phyloP scores from a whole-genome alignment of 2,888 invertebrate species.

The Pseudococcus jackbeardsleyi region DNA sequence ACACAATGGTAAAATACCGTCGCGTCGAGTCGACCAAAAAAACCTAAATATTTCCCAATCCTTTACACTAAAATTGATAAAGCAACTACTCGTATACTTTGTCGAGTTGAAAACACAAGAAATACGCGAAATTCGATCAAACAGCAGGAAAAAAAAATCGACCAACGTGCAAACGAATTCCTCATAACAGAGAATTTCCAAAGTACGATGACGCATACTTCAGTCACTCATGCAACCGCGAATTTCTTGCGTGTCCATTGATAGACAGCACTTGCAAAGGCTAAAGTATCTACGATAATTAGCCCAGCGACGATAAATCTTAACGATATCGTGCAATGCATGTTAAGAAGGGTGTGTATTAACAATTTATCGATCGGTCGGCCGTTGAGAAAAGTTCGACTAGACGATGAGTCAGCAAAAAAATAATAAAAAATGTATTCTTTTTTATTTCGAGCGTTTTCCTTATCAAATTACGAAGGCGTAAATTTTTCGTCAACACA shows the following conservation, averaged over 20 bases:
- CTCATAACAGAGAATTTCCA: no score
- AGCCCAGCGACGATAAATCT: not conserved
- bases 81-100: not conserved
- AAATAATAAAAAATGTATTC: not conserved
- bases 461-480: not conserved
- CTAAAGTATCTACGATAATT: not conserved
- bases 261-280: not conserved
- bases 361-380: not conserved
- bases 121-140: not conserved
- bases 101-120: not conserved
- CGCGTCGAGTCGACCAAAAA: not conserved
- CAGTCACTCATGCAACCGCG: not conserved
- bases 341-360: not conserved
- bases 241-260: not conserved
- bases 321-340: not conserved
- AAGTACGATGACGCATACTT: no score
- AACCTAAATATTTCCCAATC: not conserved
- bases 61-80: not conserved
- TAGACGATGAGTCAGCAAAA: conserved; percentile 14
- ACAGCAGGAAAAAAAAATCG: not conserved
- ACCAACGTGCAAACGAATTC: not conserved
- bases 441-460: not conserved
- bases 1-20: not conserved
- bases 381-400: not conserved
- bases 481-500: no score